Evolutionary conservation across 2,797 vertebrate species (phyloP).

Genomic region (Ispidina lecontei): DNA sequence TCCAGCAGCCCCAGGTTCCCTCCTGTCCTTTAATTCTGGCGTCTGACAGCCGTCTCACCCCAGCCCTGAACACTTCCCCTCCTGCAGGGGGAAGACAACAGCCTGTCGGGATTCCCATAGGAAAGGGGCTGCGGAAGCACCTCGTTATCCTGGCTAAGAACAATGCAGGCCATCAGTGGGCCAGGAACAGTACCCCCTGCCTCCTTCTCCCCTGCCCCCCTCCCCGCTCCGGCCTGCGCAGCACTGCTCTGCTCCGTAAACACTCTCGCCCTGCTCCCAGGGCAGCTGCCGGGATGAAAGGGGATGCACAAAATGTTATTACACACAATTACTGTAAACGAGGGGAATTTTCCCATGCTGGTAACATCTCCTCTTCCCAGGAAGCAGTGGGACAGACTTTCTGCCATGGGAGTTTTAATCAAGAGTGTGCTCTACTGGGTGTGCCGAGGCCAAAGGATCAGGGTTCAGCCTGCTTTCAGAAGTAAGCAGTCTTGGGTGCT

Average conservation of each 20-base stretch:
- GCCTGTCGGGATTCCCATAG: slow-evolving; percentile 3
- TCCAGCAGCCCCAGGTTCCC: neutral
- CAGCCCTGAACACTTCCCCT: neutral
- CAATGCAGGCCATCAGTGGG: neutral
- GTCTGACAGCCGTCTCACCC: fast-evolving
- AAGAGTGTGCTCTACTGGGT: neutral
- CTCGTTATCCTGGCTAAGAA: slow-evolving; percentile 10
- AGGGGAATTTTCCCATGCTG: neutral
- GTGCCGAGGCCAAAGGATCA: neutral
- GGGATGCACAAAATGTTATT: neutral
- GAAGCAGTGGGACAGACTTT: neutral
- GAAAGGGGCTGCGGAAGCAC: slow-evolving; percentile 25
- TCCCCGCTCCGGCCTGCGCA: no score
- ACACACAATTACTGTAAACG: neutral
- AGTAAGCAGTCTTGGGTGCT: fast-evolving
- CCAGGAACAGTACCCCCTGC: no score
- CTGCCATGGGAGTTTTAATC: neutral
- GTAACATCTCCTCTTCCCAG: neutral
- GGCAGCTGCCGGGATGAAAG: neutral
- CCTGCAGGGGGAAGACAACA: neutral
- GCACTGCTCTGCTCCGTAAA: neutral
- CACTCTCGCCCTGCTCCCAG: slow-evolving; percentile 4
- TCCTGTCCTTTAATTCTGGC: neutral
- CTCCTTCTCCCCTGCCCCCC: no score
- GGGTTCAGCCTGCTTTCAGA: neutral